Evolutionary conservation across 2,113 vertebrate genomes (phyloP).

Genomic region (Muntiacus reevesi): DNA sequence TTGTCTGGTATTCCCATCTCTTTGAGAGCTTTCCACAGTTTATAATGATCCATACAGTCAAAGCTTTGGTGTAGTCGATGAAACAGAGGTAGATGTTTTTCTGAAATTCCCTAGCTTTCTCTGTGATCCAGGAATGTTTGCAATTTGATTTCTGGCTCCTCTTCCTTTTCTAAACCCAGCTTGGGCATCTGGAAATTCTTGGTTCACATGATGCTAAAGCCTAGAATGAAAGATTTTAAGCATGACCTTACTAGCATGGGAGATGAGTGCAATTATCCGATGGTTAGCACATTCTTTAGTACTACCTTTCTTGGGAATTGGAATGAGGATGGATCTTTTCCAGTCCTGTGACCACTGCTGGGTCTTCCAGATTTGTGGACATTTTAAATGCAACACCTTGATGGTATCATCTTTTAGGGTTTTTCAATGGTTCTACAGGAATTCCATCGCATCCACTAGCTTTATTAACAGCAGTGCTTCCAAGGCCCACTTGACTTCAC

Average conservation of each 20-base stretch:
- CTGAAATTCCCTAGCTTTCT: not conserved
- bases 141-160: not conserved
- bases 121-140: not conserved
- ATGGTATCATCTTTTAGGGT: not conserved
- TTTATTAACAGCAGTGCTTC: not conserved
- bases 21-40: not conserved
- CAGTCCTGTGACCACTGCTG: not conserved
- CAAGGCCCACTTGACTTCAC: not conserved
- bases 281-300: not conserved
- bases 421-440: not conserved
- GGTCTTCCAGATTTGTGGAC: not conserved
- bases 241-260: not conserved
- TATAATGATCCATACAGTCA: not conserved
- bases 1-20: not conserved
- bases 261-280: not conserved
- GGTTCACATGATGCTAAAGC: not conserved
- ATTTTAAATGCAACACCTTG: not conserved
- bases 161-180: not conserved
- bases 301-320: not conserved
- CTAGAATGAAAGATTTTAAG: not conserved
- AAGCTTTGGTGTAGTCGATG: not conserved
- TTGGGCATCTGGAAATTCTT: not conserved
- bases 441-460: accelerated
- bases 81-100: not conserved
- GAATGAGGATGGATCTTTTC: not conserved